Evolutionary conservation across 1,140 invertebrate species (phyloP).

Genomic region (Whitmania pigra): DNA sequence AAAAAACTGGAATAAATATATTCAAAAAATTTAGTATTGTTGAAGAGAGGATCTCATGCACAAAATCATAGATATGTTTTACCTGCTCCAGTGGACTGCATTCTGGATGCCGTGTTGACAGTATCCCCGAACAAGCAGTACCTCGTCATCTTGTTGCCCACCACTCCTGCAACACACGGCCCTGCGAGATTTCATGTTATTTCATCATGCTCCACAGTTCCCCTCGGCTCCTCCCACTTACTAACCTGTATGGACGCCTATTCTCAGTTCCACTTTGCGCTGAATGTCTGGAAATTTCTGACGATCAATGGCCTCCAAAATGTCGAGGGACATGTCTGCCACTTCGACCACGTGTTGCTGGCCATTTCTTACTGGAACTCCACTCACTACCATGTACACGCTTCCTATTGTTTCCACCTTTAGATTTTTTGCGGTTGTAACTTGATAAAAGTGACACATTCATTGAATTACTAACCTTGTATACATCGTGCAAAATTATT

Average conservation of each 20-base stretch:
- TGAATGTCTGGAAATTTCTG: conserved; percentile 10
- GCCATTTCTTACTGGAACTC: conserved; percentile 52
- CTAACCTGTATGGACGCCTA: conserved; percentile 17
- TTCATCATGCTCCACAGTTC: background rate
- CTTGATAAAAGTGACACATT: background rate
- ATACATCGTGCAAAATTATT: conserved; percentile 81
- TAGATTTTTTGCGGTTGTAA: background rate
- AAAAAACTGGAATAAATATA: background rate
- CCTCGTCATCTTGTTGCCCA: conserved; percentile 12
- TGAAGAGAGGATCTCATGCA: background rate
- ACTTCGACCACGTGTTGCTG: conserved; percentile 20
- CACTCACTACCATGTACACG: conserved; percentile 93
- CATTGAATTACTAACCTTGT: conserved; percentile 49
- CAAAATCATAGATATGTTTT: background rate
- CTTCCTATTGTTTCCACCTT: conserved; percentile 87
- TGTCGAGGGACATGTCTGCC: conserved; percentile 17
- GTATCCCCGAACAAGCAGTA: conserved; percentile 9
- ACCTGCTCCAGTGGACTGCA: conserved; percentile 6
- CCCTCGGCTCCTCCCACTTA: background rate
- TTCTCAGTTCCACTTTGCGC: background rate
- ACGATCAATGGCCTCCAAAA: conserved; percentile 10
- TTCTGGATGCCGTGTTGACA: conserved; percentile 9
- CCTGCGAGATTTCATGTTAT: background rate
- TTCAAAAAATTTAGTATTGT: background rate
- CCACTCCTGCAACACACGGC: conserved; percentile 7